A percentile compares a stretch with the other conserved stretches of the same genome.
These are phyloP conservation scores for Harlomillsia oculata DNA, from an alignment of 1,140 invertebrate species.

Conservation along the genomic window DNA sequence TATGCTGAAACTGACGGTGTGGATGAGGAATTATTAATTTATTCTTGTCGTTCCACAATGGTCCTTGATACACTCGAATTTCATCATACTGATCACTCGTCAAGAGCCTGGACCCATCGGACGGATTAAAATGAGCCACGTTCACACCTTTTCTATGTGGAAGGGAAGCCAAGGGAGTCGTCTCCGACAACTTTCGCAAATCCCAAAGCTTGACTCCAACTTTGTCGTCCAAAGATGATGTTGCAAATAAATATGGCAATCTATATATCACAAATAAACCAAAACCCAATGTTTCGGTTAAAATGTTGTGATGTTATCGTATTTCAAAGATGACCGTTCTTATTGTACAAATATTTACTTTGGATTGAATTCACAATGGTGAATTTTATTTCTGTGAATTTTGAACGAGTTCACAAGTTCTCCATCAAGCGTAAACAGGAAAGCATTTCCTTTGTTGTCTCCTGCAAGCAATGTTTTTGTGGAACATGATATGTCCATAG, in stretches of 20 bases:
- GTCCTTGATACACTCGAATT: constrained; percentile 29
- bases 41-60: constrained; percentile 10
- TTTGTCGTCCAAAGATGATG: constrained; percentile 7
- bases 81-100: constrained; percentile 30
- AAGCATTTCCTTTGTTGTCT: constrained; percentile 17
- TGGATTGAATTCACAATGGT: constrained; percentile 31
- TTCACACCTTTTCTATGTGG: constrained; percentile 16
- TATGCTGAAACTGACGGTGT: constrained; percentile 34
- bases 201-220: constrained; percentile 24
- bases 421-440: constrained; percentile 20
- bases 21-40: constrained; percentile 25
- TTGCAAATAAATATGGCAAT: constrained; percentile 20
- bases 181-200: constrained; percentile 19
- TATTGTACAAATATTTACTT: constrained; percentile 10
- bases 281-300: neutral
- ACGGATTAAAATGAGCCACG: constrained; percentile 19
- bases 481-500: constrained; percentile 20
- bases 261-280: constrained; percentile 9
- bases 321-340: neutral
- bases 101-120: constrained; percentile 20
- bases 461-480: constrained; percentile 13
- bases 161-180: constrained; percentile 1
- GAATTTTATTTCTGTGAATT: constrained; percentile 30
- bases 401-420: neutral
- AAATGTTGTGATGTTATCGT: constrained; percentile 1